phyloP scores from a whole-genome alignment of 2,888 invertebrate species.

The Stramonita haemastoma region DNA sequence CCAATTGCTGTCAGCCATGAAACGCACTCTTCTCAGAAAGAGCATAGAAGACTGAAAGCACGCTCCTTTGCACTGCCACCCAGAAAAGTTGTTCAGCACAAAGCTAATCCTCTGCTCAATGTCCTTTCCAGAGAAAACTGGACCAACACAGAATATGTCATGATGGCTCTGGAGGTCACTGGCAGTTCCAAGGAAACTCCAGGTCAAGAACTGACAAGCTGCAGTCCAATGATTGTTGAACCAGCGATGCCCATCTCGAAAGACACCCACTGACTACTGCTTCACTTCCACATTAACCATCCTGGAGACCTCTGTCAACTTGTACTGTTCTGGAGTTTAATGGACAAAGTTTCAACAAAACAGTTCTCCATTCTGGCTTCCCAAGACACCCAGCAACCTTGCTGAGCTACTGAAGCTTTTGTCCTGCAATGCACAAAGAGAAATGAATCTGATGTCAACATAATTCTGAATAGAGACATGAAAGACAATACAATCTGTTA shows the following conservation, averaged over 20 bases:
- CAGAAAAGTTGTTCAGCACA: not conserved
- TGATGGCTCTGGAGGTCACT: constrained; percentile 12
- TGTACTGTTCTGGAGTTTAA: constrained; percentile 32
- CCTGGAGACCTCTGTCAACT: constrained; percentile 43
- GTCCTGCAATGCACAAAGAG: constrained; percentile 22
- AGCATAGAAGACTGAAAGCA: not conserved
- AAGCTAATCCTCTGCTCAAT: not conserved
- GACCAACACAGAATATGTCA: not conserved
- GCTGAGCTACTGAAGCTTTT: constrained; percentile 35
- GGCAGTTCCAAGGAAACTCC: not conserved
- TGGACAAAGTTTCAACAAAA: constrained; percentile 8
- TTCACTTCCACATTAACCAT: not conserved
- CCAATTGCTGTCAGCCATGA: not conserved
- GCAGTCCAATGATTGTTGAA: not conserved
- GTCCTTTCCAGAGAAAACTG: not conserved
- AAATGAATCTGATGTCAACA: constrained; percentile 10
- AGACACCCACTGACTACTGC: not conserved
- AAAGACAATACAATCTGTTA: not conserved
- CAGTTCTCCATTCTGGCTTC: constrained; percentile 42
- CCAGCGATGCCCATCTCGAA: constrained; percentile 14
- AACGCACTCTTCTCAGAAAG: not conserved
- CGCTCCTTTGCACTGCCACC: not conserved
- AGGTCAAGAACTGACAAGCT: not conserved
- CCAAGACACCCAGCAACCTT: constrained; percentile 15
- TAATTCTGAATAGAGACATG: not conserved